Percentiles rank a stretch among this genome's conserved stretches.
phyloP scores from a whole-genome alignment of 1,140 invertebrate species.

The Scaptomyza graminum region DNA sequence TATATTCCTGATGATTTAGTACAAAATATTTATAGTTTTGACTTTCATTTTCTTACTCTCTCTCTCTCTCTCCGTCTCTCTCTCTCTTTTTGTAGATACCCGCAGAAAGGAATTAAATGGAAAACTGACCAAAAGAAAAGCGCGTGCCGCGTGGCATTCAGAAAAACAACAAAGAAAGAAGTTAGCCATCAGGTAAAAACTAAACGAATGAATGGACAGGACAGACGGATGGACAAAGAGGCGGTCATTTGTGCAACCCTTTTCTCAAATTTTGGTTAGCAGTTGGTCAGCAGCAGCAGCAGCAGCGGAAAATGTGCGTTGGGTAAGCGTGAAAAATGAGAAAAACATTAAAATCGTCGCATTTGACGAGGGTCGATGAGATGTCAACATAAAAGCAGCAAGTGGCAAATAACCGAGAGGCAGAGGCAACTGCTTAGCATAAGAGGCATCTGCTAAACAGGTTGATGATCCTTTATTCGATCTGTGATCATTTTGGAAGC shows the following conservation, averaged over 20 bases:
- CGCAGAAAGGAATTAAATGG: conserved; percentile 22
- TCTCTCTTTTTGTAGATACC: neutral
- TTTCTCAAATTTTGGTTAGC: conserved; percentile 19
- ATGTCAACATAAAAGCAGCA: conserved; percentile 43
- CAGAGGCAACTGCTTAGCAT: conserved; percentile 42
- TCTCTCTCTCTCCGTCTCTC: no score
- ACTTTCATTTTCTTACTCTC: no score
- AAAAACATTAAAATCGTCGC: conserved; percentile 69
- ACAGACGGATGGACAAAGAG: neutral
- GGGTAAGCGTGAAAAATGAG: conserved; percentile 62
- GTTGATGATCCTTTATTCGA: conserved; percentile 28
- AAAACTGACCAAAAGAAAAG: conserved; percentile 25
- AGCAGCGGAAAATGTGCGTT: conserved; percentile 45
- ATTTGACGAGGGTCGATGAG: conserved; percentile 75
- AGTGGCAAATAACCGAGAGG: neutral
- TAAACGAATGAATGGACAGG: neutral
- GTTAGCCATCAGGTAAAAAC: neutral
- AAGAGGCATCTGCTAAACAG: conserved; percentile 40
- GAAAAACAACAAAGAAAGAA: conserved; percentile 20
- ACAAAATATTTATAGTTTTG: no score
- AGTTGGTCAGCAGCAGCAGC: conserved; percentile 49
- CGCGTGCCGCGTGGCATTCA: conserved; percentile 21
- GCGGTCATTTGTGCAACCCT: conserved; percentile 48
- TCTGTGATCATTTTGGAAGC: neutral
- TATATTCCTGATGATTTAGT: no score